Percentiles rank a stretch among this genome's conserved stretches.
Evolutionary conservation across 2,797 vertebrate species (phyloP).

Genomic region (Pelobates cultripes): DNA sequence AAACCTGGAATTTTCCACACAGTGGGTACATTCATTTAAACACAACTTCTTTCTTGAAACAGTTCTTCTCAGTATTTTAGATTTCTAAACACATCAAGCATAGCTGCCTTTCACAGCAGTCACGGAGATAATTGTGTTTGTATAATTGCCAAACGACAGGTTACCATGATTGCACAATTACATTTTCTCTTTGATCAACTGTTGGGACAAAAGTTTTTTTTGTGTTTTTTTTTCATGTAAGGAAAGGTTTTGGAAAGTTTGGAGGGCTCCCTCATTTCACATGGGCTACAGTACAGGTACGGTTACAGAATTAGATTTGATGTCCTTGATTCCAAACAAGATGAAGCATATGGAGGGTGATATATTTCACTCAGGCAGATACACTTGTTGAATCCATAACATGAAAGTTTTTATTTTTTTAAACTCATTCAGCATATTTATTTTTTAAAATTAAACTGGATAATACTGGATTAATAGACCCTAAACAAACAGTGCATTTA

Average conservation of each 20-base stretch:
- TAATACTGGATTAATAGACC: no score
- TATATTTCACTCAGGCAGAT: no score
- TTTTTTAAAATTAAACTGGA: no score
- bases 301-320: no score
- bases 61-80: slow-evolving; percentile 24
- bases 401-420: no score
- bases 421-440: no score
- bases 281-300: no score
- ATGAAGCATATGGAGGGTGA: no score
- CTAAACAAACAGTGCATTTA: no score
- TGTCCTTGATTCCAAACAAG: no score
- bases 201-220: slow-evolving; percentile 9
- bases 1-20: not conserved
- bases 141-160: slow-evolving; percentile 52
- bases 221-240: slow-evolving; percentile 18
- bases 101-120: slow-evolving; percentile 53
- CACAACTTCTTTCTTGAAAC: slow-evolving; percentile 1
- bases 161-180: slow-evolving; percentile 52
- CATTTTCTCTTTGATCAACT: slow-evolving; percentile 50
- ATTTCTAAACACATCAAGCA: slow-evolving; percentile 42
- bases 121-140: slow-evolving; percentile 51
- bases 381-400: no score
- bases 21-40: not conserved
- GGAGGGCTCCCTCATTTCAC: not conserved
- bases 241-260: slow-evolving; percentile 32